Conservation (phyloP, 2,888 invertebrate species). For the Heliconius erato region DNA sequence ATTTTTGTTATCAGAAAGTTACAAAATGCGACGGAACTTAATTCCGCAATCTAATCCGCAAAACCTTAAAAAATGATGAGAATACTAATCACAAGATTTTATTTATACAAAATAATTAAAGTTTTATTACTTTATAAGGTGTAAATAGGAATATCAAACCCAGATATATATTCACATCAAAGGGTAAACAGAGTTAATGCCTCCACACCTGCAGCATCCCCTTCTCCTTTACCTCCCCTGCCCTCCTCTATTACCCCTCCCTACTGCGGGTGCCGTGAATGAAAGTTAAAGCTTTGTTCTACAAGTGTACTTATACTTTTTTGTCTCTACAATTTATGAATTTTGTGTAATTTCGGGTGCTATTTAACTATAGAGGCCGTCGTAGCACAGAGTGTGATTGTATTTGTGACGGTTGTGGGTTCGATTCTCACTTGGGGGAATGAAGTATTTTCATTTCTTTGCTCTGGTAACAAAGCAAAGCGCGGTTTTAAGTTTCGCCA, state of each 20-base stretch:
- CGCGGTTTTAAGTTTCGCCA: background rate
- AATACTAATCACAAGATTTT: background rate
- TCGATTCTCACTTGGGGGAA: background rate
- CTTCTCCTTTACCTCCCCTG: background rate
- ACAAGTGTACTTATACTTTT: slow-evolving; percentile 45
- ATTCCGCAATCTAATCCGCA: no score
- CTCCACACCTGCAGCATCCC: slow-evolving; percentile 23
- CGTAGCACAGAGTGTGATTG: background rate
- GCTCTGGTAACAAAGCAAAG: background rate
- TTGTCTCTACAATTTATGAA: slow-evolving; percentile 38
- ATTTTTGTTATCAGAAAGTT: no score
- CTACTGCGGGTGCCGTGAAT: slow-evolving; percentile 41
- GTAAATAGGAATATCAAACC: slow-evolving; percentile 4
- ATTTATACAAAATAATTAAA: background rate
- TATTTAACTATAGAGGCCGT: slow-evolving; percentile 3
- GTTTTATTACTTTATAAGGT: background rate
- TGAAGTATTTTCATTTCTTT: background rate
- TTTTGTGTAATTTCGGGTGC: slow-evolving; percentile 12
- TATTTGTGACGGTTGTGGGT: background rate
- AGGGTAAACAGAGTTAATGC: slow-evolving; percentile 20
- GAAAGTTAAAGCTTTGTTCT: slow-evolving; percentile 47
- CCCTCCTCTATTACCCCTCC: slow-evolving; percentile 13
- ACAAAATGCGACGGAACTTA: no score
- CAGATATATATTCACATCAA: slow-evolving; percentile 28
- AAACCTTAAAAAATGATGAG: no score